Base-by-base conservation (phyloP, 2,797 vertebrate genomes). In the Rhadinocentrus ornatus region DNA sequence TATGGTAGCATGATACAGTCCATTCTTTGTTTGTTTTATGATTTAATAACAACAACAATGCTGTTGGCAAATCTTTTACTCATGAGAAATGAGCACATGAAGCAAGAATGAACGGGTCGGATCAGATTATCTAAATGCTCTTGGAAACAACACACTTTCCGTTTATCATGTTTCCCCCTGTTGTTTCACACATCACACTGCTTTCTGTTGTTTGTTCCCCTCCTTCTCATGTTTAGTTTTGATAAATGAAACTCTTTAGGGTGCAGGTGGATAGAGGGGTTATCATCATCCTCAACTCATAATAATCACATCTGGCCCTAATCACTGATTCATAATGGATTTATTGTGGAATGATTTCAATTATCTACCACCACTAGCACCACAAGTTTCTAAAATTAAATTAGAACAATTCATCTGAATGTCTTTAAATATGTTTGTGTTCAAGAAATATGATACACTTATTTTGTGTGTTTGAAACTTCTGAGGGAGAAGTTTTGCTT, bases 331-430 rank as follows among this genome's bases (percentile, higher is more conserved):
- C 96, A 97, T 98, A 92, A 92, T 95, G 96, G 95, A 98, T 97
- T 97, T 96, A 70, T 98, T 98, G 97, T 97, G 96, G 96, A 94
- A 95, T 94, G 94, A 96, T 98, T 98, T 98, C 97, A 97, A 97
- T 98, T 98, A 98, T 94, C 93, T 91, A 90, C 91, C 93, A 94
- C 93, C 95, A 94, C 93, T 92, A 94, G 83, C 82, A 84, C 96
- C 94, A 94, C 35, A 0, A 53, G 95, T 93, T 95, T 95, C 93
- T 88, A 78, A 96, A 97, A 98, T 98, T 96, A 97, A 97, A 97
- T 97, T 96, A 97, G 93, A 93, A 96, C 93, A 93, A 94, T 94
- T 72, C 93, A 93, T 96, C 94, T 93, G 92, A 95, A 95, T 93
- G 95, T 95, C 93, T 86, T 95, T 94, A 89, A 91, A 91, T 88